These are phyloP conservation scores for Psittacara wagleri DNA, from an alignment of 2,113 vertebrate species.

Conservation along the genomic window DNA sequence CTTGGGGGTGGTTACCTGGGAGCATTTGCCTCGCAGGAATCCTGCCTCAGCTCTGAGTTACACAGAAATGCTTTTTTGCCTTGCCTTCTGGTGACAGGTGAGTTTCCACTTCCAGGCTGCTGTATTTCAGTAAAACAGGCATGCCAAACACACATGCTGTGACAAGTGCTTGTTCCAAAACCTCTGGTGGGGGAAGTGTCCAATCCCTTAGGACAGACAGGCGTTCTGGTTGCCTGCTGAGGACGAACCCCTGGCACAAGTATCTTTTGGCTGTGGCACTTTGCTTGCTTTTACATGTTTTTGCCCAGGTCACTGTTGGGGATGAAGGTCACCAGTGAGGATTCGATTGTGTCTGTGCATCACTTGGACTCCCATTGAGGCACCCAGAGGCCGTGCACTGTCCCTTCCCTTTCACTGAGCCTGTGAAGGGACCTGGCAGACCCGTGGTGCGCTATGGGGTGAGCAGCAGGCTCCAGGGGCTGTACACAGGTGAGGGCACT, in stretches of 20 bases:
- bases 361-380: accelerated
- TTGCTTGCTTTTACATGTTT: background rate
- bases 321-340: background rate
- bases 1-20: background rate
- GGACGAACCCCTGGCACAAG: background rate
- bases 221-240: background rate
- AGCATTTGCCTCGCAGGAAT: background rate
- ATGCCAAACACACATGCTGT: accelerated
- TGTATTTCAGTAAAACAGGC: background rate
- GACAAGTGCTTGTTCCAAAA: background rate
- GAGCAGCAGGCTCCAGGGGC: background rate
- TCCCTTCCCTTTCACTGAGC: too few relatives aligned
- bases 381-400: accelerated
- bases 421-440: background rate
- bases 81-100: background rate
- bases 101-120: background rate
- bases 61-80: background rate
- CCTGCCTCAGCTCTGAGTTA: background rate
- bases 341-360: background rate
- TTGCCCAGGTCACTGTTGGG: background rate
- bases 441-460: accelerated
- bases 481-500: background rate
- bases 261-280: background rate
- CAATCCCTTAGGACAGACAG: accelerated
- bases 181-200: background rate